These are phyloP conservation scores for Lucilia sericata DNA, from an alignment of 1,140 invertebrate genomes.

Conservation along the genomic window DNA sequence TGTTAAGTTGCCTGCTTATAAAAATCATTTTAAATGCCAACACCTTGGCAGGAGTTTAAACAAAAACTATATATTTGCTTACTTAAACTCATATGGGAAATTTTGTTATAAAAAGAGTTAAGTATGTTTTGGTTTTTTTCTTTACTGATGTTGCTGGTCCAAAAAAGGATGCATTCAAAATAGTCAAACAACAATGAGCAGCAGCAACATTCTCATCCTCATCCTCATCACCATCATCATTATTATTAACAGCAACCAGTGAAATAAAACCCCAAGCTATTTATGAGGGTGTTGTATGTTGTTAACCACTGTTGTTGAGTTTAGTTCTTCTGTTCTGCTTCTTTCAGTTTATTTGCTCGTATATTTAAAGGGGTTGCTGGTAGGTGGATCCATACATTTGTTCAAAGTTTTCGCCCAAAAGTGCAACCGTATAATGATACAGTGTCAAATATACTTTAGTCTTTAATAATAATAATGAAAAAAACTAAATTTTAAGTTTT, in stretches of 20 bases:
- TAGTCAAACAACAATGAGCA: slow-evolving; percentile 35
- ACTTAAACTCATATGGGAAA: background rate
- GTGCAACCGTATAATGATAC: slow-evolving; percentile 45
- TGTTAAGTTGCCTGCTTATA: background rate
- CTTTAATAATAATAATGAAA: background rate
- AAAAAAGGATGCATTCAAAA: slow-evolving; percentile 20
- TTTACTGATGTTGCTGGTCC: background rate
- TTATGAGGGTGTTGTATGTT: slow-evolving; percentile 18
- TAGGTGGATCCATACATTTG: background rate
- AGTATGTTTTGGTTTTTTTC: background rate
- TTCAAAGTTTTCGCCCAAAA: slow-evolving; percentile 29
- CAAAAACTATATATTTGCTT: background rate
- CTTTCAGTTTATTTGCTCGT: no score
- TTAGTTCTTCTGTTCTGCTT: no score
- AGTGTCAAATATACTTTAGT: background rate
- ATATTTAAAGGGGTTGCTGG: background rate
- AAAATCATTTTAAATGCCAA: slow-evolving; percentile 40
- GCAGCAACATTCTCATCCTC: background rate
- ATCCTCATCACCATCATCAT: background rate
- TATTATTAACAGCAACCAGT: background rate
- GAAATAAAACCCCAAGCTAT: slow-evolving; percentile 30
- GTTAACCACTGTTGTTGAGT: background rate
- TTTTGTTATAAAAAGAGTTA: background rate
- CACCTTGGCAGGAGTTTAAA: background rate
- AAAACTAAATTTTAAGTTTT: background rate